Evolutionary conservation across 1,140 invertebrate species (phyloP).

Genomic region (Psilanteris sp.): DNA sequence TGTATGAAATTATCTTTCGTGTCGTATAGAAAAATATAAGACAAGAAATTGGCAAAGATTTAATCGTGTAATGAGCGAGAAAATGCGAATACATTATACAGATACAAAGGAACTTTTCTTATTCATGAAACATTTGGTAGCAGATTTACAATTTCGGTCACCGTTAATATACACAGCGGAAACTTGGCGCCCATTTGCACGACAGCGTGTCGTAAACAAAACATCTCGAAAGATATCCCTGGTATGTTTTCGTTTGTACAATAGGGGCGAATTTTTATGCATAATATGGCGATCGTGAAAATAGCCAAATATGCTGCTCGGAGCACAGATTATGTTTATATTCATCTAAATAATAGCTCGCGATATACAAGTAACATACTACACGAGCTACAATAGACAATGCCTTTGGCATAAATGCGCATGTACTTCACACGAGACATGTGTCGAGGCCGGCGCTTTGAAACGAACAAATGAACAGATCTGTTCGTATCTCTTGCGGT

Average conservation of each 20-base stretch:
- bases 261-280: slow-evolving; percentile 7
- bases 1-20: too few species aligned
- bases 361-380: slow-evolving; percentile 23
- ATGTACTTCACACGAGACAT: slow-evolving; percentile 64
- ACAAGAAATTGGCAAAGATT: slow-evolving; percentile 22
- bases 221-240: slow-evolving; percentile 21
- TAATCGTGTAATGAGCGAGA: slow-evolving; percentile 19
- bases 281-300: slow-evolving; percentile 20
- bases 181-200: not conserved
- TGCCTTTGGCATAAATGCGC: slow-evolving; percentile 60
- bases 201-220: slow-evolving; percentile 27
- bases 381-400: slow-evolving; percentile 58
- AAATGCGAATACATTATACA: slow-evolving; percentile 28
- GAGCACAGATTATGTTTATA: slow-evolving; percentile 51
- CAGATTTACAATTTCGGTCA: slow-evolving; percentile 13
- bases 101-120: slow-evolving; percentile 15
- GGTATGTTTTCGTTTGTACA: slow-evolving; percentile 4
- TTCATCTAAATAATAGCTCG: slow-evolving; percentile 44
- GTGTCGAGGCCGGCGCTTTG: slow-evolving; percentile 63
- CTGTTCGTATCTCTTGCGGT: slow-evolving; percentile 54
- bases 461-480: slow-evolving; percentile 59
- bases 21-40: too few species aligned
- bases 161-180: slow-evolving; percentile 22
- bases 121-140: slow-evolving; percentile 15
- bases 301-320: slow-evolving; percentile 16